These are phyloP conservation scores for Apolygus lucorum DNA, from an alignment of 1,140 invertebrate species.

Conservation along the genomic window DNA sequence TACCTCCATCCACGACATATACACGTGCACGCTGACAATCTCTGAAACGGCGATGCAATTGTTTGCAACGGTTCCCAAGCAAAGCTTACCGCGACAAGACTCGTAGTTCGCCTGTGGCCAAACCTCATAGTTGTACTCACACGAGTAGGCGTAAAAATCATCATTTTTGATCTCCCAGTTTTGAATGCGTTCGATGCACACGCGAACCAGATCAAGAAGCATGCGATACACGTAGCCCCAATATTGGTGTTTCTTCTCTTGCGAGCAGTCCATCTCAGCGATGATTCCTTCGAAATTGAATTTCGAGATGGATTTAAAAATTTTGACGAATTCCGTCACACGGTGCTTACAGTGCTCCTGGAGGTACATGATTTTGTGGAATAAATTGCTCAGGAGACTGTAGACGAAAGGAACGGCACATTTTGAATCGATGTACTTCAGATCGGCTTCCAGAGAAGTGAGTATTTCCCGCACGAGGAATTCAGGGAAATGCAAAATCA, in stretches of 20 bases:
- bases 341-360: constrained; percentile 2
- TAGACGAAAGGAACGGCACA: background rate
- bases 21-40: constrained; percentile 3
- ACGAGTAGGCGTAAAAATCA: constrained; percentile 5
- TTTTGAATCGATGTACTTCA: constrained; percentile 1
- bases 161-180: background rate
- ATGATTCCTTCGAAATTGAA: background rate
- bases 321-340: constrained; percentile 2
- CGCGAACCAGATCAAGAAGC: background rate
- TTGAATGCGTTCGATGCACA: constrained; percentile 1
- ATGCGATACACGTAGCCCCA: constrained; percentile 3
- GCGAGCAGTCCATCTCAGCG: background rate
- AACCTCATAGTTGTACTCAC: constrained; percentile 2
- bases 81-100: constrained; percentile 3
- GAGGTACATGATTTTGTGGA: constrained; percentile 11
- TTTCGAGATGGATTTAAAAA: constrained; percentile 1
- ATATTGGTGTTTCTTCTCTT: constrained; percentile 2
- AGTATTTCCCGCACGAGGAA: constrained; percentile 9
- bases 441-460: background rate
- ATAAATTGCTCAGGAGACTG: background rate
- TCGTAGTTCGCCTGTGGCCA: background rate
- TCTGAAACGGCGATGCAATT: constrained; percentile 3
- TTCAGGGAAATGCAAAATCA: constrained; percentile 12
- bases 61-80: constrained; percentile 1
- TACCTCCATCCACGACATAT: constrained; percentile 14